Base-by-base conservation (phyloP, 2,888 invertebrate genomes). In the Parasteatoda lunata region DNA sequence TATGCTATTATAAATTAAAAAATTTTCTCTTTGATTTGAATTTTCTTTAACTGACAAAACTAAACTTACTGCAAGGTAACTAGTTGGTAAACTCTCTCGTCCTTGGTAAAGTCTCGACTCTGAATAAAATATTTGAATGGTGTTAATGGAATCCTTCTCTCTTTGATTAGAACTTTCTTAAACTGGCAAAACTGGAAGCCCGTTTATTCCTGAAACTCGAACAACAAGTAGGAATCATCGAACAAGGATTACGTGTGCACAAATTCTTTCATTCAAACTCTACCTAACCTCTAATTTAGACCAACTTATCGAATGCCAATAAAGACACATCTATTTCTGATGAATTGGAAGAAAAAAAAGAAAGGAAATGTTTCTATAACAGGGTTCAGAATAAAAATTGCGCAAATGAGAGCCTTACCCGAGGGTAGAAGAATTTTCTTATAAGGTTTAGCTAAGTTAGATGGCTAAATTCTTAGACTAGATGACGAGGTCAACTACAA, bases 241-340 rank as follows among this genome's bases (percentile, higher is more conserved):
- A 30, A 30, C 30, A 30, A 30, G 30, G 30, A 30, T 30, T 30
- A 30, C 30, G 2, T 30, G 30, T 59, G 59, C 59, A n/a, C n/a
- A 59, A 59, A 59, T 59, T n/a, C n/a, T n/a, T n/a, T 0, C 59
- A 59, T 59, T 59, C 59, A 59, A 54, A 13, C 11, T 59, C 0
- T 1, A 13, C 59, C 59, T 13, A 59, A 59, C 59, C 59, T 59
- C 59, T 59, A 59, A 59, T 59, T 59, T 59, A 59, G 59, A 13
- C 59, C 59, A 59, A 59, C 59, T n/a, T 9, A 59, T 59, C n/a
- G 59, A n/a, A 13, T 59, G 59, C n/a, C 59, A 59, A 59, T 59
- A n/a, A 59, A 59, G 59, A 59, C 59, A 59, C 59, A 59, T 59
- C n/a, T n/a, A 59, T 59, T 59, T 59, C 59, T 13, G 59, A 59